Conservation (phyloP, 2,888 invertebrate species). For the Plebejus melissa region DNA sequence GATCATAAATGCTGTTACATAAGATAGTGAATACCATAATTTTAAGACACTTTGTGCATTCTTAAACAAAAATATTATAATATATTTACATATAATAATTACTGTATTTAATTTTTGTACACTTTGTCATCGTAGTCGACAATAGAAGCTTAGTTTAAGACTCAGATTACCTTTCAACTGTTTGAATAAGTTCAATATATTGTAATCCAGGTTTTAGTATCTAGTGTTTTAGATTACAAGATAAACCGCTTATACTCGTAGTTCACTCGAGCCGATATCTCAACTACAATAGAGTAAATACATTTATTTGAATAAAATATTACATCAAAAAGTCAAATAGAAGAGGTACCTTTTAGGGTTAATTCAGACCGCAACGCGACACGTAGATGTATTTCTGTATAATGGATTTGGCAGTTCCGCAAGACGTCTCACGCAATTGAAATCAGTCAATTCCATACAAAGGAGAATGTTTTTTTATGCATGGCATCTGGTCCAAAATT, state of each 20-base stretch:
- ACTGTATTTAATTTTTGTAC: too few relatives aligned
- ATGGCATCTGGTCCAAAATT: too few relatives aligned
- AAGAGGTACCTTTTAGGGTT: too few relatives aligned
- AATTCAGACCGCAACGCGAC: too few relatives aligned
- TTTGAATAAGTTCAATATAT: background rate
- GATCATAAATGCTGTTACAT: background rate
- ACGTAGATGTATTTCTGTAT: too few relatives aligned
- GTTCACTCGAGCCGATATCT: background rate
- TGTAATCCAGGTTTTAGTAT: background rate
- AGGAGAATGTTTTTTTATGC: too few relatives aligned
- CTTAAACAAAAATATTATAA: too few relatives aligned
- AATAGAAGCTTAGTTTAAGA: background rate
- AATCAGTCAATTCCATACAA: too few relatives aligned
- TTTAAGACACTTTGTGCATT: background rate
- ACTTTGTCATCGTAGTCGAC: too few relatives aligned
- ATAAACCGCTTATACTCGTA: background rate
- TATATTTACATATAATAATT: too few relatives aligned
- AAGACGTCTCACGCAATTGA: too few relatives aligned
- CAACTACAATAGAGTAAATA: background rate
- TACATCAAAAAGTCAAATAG: background rate
- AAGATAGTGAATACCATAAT: background rate
- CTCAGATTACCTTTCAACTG: background rate
- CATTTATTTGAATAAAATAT: background rate
- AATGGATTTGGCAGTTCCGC: too few relatives aligned
- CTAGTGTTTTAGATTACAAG: conserved; percentile 5